Base-by-base conservation (phyloP, 2,888 invertebrate genomes). In the Apoderus coryli region DNA sequence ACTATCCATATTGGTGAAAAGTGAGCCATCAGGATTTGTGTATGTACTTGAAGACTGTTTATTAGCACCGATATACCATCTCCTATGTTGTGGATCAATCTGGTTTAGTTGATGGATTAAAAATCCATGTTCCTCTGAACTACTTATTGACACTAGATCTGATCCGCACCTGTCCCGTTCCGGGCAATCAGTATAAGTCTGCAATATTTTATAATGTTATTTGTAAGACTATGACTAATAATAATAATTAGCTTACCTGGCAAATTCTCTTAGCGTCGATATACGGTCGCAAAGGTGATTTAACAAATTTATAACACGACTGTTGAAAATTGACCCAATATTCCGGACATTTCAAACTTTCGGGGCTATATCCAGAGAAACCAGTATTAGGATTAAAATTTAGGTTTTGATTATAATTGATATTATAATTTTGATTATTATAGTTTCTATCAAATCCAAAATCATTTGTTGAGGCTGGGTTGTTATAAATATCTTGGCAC, bases 281-380 rank as follows among this genome's bases (percentile, higher is more conserved):
- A 49, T 78, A 72, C 23, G 72, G 73, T 32, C 76, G 77, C 44
- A 74, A 68, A 1, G 90, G 90, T 4, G 86, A 88, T 48, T 84
- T 80, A 3, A 85, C 81, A 49, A 92, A 93, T 29, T 84, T 73
- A 54, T 88, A 92, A 56, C 93, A 95, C 0, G 78, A 74, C 36
- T 78, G 74, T 40, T 76, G 70, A 50, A 69, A 82, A 15, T 72
- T 69, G n/a, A 78, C 59, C 93, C 93, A 93, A 53, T 85, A 71
- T 30, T 78, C 74, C 0, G 90, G 92, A 57, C 93, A 93, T 48
- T 63, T 47, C 24, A 56, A 40, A 32, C 58, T 53, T 29, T 53
- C 53, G 42, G 48, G 46, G 25, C 38, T 35, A 23, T 36, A 39
- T 27, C 26, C 33, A n/a, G n/a, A n/a, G n/a, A n/a, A n/a, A n/a